Evolutionary conservation across 2,888 invertebrate species (phyloP), one percentile per base, ranked within the genome.

Genomic region (Hydraecia micacea): DNA sequence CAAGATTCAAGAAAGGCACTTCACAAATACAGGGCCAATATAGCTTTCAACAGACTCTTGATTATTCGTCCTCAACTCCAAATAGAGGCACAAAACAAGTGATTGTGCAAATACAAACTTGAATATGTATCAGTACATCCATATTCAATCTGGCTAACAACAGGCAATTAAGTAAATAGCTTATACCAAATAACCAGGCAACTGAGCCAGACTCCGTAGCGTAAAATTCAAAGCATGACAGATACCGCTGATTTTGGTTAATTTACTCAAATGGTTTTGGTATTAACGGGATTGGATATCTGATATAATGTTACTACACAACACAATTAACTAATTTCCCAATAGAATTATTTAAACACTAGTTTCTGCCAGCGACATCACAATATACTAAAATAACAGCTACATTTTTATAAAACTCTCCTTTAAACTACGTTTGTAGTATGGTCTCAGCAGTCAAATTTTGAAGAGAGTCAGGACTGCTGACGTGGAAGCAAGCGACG

Each of bases 111-210:
- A 87, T 83, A 79, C 63, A 42, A 74, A 72, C 83, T 83, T 87
- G 89, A 89, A 87, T 89, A 87, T 89, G 89, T 81, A 87, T 89
- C 74, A 79, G 79, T 67, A n/a, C 75, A 83, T 89, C 65, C 80
- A 89, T 87, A 87, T 87, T 87, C 89, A 87, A 87, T 67, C 46
- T 71, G 46, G 55, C 25, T 79, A 78, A 87, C 89, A 89, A 80
- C 49, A 75, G 68, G 74, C 84, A 87, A 86, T 87, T 80, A 84
- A 84, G 77, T 80, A 75, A 86, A 89, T 87, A 81, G 70, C 83
- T 83, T 39, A 73, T 7, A 42, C 65, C 32, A 60, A 78, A 75
- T 86, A 77, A 83, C 63, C 69, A 66, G 49, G 71, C 28, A 46
- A 68, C 58, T 25, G 25, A 60, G n/a, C 5, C 5, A 32, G 60